Evolutionary conservation across 2,797 vertebrate genomes (phyloP).

Genomic region (Oreortyx pictus): DNA sequence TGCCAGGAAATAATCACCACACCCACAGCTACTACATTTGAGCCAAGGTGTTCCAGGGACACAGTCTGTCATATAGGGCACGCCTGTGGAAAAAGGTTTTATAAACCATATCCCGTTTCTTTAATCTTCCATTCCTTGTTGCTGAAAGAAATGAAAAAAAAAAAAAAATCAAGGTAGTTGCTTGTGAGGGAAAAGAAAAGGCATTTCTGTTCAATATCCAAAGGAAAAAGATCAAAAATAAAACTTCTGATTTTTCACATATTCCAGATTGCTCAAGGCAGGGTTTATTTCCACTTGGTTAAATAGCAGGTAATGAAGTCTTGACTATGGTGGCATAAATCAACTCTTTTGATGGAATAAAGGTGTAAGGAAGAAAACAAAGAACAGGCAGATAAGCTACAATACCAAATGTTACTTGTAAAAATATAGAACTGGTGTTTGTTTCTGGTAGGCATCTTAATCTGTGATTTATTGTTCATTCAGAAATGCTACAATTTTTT

Average conservation of each 20-base stretch:
- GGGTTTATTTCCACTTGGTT: conserved; percentile 14
- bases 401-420: not conserved
- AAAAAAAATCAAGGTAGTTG: not conserved
- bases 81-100: conserved; percentile 57
- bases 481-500: conserved; percentile 35
- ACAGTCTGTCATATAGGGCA: conserved; percentile 50
- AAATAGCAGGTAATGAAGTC: conserved; percentile 35
- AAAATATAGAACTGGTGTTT: conserved; percentile 33
- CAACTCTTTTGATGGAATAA: not conserved
- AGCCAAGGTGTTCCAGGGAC: conserved; percentile 73
- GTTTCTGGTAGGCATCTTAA: conserved; percentile 28
- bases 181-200: conserved; percentile 10
- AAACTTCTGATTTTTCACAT: conserved; percentile 39
- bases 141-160: conserved; percentile 26
- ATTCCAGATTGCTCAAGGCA: conserved; percentile 12
- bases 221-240: conserved; percentile 35
- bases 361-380: not conserved
- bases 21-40: conserved; percentile 53
- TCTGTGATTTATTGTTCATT: conserved; percentile 40
- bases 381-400: conserved; percentile 18
- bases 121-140: conserved; percentile 65
- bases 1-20: conserved; percentile 75
- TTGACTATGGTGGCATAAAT: conserved; percentile 13
- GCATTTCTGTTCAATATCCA: conserved; percentile 47
- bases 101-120: conserved; percentile 59